Evolutionary conservation across 1,140 invertebrate species (phyloP).

Genomic region (Drosophila nebulosa): DNA sequence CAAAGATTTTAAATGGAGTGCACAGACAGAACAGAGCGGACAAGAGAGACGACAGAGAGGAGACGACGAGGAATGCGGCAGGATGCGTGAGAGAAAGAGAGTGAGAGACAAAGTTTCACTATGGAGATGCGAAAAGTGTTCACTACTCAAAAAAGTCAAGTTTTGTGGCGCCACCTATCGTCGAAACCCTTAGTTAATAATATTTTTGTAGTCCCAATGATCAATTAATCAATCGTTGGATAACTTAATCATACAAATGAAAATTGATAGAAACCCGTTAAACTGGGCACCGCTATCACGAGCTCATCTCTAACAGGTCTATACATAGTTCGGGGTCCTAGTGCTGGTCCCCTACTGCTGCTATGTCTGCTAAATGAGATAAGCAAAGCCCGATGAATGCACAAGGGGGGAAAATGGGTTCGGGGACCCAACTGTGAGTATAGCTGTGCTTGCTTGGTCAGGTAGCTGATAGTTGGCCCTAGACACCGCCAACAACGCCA

Average conservation of each 20-base stretch:
- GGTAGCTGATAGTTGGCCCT: conserved; percentile 16
- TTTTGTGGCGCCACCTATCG: background rate
- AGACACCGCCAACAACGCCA: background rate
- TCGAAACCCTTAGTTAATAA: background rate
- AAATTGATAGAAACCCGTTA: background rate
- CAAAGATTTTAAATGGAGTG: conserved; percentile 80
- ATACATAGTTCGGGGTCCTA: conserved; percentile 17
- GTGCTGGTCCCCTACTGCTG: conserved; percentile 30
- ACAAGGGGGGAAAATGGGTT: background rate
- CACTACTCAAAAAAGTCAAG: no score
- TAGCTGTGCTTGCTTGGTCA: conserved; percentile 36
- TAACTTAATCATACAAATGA: no score
- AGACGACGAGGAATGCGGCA: background rate
- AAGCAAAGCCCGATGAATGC: conserved; percentile 49
- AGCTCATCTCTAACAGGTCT: conserved; percentile 36
- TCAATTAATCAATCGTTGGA: no score
- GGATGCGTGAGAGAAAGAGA: background rate
- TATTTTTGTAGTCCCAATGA: no score
- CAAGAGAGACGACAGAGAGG: background rate
- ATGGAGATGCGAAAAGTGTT: background rate
- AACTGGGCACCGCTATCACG: background rate
- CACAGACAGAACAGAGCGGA: conserved; percentile 25
- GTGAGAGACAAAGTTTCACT: background rate
- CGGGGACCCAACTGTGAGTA: conserved; percentile 10
- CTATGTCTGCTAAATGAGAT: conserved; percentile 59